Base-by-base conservation (phyloP, 2,113 vertebrate genomes). In the Engystomops pustulosus region DNA sequence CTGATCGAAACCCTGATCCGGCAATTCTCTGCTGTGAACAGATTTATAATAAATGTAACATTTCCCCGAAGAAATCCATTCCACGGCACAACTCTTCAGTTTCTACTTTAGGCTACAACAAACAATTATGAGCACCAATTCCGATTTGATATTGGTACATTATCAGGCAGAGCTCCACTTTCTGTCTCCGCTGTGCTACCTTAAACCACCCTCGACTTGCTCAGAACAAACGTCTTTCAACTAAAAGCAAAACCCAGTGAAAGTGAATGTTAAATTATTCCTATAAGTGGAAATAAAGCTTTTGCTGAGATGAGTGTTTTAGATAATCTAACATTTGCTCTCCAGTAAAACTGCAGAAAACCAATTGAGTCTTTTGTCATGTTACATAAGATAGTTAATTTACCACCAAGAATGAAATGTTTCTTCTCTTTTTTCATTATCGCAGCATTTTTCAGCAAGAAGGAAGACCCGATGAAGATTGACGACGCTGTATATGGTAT, bases 311-410 rank as follows among this genome's bases (percentile, higher is more conserved):
- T 0, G 34, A 9, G 60, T 2, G 38, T 84, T 86, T 49, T 79
- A 69, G 55, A 68, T 80, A 76, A 53, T 20, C 0, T 82, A 85
- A 23, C 14, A 55, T 81, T 3, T 8, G n/a, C n/a, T 38, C 60
- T 17, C 53, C 85, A 14, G 79, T 68, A 41, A 41, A 79, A 1
- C 1, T 47, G 41, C 84, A 70, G 74, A 11, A n/a, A 49, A 44
- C 9, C 47, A 53, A 84, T 78, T 79, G 5, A 32, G 78, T 85
- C 84, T 86, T 87, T 87, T 88, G 84, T 75, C 82, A 72, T 79
- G 80, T 86, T 89, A 86, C 70, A 82, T 88, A 86, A 71, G 60
- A 87, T 84, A 84, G 87, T 86, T 88, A 87, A 88, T 86, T 87
- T 65, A 82, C 71, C 69, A 82, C 60, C 65, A 8, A 65, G 55